Evolutionary conservation across 2,888 invertebrate genomes (phyloP).

Genomic region (Sminthurinus aureus): DNA sequence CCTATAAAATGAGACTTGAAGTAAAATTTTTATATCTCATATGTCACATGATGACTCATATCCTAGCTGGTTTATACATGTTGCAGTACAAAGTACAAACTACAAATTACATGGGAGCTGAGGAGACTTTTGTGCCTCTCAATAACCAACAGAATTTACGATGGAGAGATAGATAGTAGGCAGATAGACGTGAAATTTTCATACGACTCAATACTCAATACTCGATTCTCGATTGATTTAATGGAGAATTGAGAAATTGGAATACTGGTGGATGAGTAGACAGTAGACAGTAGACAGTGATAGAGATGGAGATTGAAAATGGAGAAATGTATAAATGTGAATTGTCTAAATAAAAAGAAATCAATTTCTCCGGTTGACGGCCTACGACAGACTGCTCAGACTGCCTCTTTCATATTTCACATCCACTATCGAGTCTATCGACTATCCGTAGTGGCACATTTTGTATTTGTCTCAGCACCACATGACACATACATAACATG

Average conservation of each 20-base stretch:
- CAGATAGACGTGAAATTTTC: neutral
- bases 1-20: neutral
- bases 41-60: neutral
- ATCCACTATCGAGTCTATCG: neutral
- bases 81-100: neutral
- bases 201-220: neutral
- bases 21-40: neutral
- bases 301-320: too few relatives aligned
- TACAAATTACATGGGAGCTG: too few relatives aligned
- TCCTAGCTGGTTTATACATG: neutral
- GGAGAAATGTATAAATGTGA: slow-evolving; percentile 11
- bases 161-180: neutral
- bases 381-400: neutral
- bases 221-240: too few relatives aligned
- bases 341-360: slow-evolving; percentile 10
- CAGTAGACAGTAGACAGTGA: neutral
- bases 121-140: too few relatives aligned
- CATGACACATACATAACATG: neutral
- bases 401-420: neutral
- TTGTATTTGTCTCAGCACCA: too few relatives aligned
- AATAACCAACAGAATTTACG: neutral
- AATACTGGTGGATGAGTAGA: too few relatives aligned
- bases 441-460: neutral
- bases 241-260: too few relatives aligned
- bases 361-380: slow-evolving; percentile 27